Conservation (phyloP, 2,888 invertebrate genomes). For the Lasioglossum zephyrum region DNA sequence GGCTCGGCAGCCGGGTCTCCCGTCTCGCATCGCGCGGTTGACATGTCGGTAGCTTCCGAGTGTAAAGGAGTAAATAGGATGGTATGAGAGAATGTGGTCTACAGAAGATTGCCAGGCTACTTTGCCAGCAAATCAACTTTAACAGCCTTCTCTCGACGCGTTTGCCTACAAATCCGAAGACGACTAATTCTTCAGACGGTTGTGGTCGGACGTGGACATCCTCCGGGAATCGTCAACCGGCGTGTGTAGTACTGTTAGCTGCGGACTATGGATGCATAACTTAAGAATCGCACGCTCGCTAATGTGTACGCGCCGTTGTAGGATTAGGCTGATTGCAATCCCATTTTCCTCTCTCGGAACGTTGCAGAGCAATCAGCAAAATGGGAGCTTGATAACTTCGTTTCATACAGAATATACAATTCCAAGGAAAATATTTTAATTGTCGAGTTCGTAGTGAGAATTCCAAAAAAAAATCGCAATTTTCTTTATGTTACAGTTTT, state of each 20-base stretch:
- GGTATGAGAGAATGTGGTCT: slow-evolving; percentile 10
- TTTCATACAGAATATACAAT: not conserved
- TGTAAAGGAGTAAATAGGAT: slow-evolving; percentile 15
- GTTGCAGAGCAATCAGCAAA: not conserved
- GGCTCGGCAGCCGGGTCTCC: not conserved
- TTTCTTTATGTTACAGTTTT: too few relatives aligned
- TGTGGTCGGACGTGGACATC: not conserved
- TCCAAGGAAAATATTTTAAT: not conserved
- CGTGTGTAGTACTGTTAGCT: not conserved
- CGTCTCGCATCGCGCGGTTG: slow-evolving; percentile 5
- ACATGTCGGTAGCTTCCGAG: slow-evolving; percentile 1
- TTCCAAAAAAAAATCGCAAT: not conserved
- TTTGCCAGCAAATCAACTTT: slow-evolving; percentile 12
- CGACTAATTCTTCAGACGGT: slow-evolving; percentile 10
- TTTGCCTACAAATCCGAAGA: not conserved
- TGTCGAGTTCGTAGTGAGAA: not conserved
- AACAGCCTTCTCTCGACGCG: not conserved
- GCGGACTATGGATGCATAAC: not conserved
- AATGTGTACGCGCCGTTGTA: not conserved
- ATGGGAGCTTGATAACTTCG: not conserved
- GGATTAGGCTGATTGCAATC: not conserved
- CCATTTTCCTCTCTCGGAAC: not conserved
- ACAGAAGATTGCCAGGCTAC: slow-evolving; percentile 7
- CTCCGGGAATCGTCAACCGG: not conserved
- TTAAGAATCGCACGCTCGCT: not conserved